Evolutionary conservation across 2,797 vertebrate genomes (phyloP).

Genomic region (Neoniphon sammara): DNA sequence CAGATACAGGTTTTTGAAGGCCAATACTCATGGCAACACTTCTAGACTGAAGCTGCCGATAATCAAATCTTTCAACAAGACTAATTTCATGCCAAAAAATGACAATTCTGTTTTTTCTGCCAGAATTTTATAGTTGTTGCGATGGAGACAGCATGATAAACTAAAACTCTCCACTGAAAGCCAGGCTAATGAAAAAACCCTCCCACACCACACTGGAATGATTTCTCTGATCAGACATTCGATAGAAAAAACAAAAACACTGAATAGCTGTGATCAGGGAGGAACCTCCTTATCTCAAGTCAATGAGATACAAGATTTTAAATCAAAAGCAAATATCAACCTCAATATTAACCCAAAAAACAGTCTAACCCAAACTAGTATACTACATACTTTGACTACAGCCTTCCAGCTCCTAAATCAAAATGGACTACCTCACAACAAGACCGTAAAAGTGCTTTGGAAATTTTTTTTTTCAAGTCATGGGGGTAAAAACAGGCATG

Average conservation of each 20-base stretch:
- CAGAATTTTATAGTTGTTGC: not conserved
- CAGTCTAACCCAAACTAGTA: conserved; percentile 1
- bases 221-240: conserved; percentile 28
- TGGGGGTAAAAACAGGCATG: not conserved
- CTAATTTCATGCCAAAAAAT: not conserved
- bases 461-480: conserved; percentile 9
- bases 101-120: not conserved
- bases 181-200: conserved; percentile 6
- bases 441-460: conserved; percentile 52
- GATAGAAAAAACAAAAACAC: conserved; percentile 29
- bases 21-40: not conserved
- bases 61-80: not conserved
- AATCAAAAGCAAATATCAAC: conserved; percentile 3
- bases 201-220: conserved; percentile 35
- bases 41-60: conserved; percentile 11
- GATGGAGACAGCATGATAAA: not conserved
- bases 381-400: not conserved
- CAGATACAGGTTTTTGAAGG: not conserved
- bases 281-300: not conserved
- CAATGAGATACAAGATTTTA: not conserved
- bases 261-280: too few species aligned
- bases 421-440: not conserved
- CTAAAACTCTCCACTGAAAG: not conserved
- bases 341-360: not conserved
- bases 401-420: conserved; percentile 19